Percentiles rank a stretch among this genome's conserved stretches.
phyloP scores from a whole-genome alignment of 2,888 invertebrate species.

The Microdon myrmicae region DNA sequence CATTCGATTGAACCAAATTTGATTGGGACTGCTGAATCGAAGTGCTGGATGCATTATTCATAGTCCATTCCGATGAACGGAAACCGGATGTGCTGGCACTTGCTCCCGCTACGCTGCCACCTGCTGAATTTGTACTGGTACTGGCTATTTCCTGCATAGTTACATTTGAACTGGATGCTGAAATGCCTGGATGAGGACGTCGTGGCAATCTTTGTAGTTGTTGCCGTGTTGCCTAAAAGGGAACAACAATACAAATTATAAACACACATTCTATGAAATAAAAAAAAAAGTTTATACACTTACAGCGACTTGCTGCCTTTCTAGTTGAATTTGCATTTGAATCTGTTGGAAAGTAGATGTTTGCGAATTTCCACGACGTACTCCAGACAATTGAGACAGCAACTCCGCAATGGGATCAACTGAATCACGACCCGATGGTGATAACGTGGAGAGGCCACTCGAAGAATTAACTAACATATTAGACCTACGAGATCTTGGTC shows the following conservation, averaged over 20 bases:
- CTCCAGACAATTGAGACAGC: conserved; percentile 93
- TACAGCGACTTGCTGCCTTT: conserved; percentile 85
- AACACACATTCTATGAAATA: neutral
- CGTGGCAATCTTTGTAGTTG: conserved; percentile 90
- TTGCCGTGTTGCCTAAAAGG: conserved; percentile 80
- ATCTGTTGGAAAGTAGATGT: conserved; percentile 90
- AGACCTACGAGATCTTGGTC: conserved; percentile 82
- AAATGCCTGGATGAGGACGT: conserved; percentile 76
- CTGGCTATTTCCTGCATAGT: conserved; percentile 67
- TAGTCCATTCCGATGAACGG: conserved; percentile 64
- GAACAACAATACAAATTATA: conserved; percentile 19
- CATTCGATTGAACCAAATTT: conserved; percentile 62
- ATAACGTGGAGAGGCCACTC: conserved; percentile 84
- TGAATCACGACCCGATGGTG: conserved; percentile 88
- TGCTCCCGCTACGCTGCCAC: conserved; percentile 55
- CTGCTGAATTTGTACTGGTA: conserved; percentile 58
- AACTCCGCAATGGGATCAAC: conserved; percentile 97
- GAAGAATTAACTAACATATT: conserved; percentile 96
- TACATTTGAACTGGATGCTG: conserved; percentile 71
- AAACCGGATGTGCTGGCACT: conserved; percentile 53
- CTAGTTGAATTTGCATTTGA: conserved; percentile 94
- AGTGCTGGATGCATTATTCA: conserved; percentile 60
- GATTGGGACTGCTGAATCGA: conserved; percentile 64
- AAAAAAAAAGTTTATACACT: conserved; percentile 49
- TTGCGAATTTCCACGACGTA: conserved; percentile 74